These are phyloP conservation scores for Cryptotis parvus DNA, from an alignment of 2,113 vertebrate genomes.

Conservation along the genomic window DNA sequence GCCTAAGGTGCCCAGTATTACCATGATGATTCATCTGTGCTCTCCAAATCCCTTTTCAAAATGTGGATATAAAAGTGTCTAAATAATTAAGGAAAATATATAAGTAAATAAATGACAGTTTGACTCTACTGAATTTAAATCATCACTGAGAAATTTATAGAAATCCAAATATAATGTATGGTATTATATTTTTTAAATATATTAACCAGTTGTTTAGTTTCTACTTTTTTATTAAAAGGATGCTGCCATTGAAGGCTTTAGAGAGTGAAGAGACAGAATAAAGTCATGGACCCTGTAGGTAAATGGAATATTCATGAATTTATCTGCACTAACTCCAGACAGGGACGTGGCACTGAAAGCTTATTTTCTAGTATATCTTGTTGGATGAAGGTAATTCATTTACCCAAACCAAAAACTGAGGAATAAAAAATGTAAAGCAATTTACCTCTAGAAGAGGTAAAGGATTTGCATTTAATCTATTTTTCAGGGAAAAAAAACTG, in stretches of 20 bases:
- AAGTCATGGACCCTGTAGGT: not conserved
- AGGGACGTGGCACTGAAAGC: not conserved
- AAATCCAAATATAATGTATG: slow-evolving; percentile 41
- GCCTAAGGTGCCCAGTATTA: not conserved
- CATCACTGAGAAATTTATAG: not conserved
- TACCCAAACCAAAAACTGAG: not conserved
- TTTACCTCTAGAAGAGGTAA: not conserved
- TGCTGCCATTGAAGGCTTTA: not conserved
- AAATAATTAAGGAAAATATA: slow-evolving; percentile 27
- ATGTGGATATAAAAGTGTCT: not conserved
- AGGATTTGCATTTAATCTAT: not conserved
- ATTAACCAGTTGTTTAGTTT: not conserved
- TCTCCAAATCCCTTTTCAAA: not conserved
- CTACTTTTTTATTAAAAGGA: not conserved
- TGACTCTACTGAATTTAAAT: not conserved
- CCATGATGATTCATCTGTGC: not conserved
- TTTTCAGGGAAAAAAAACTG: slow-evolving; percentile 7
- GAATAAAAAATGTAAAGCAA: not conserved
- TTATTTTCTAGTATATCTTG: slow-evolving; percentile 19
- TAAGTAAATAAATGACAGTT: not conserved
- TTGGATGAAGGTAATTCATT: not conserved
- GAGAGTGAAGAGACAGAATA: not conserved
- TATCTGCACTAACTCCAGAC: not conserved
- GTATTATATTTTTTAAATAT: not conserved
- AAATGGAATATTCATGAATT: not conserved